phyloP scores from a whole-genome alignment of 2,888 invertebrate species.

The Scaptomyza flava region DNA sequence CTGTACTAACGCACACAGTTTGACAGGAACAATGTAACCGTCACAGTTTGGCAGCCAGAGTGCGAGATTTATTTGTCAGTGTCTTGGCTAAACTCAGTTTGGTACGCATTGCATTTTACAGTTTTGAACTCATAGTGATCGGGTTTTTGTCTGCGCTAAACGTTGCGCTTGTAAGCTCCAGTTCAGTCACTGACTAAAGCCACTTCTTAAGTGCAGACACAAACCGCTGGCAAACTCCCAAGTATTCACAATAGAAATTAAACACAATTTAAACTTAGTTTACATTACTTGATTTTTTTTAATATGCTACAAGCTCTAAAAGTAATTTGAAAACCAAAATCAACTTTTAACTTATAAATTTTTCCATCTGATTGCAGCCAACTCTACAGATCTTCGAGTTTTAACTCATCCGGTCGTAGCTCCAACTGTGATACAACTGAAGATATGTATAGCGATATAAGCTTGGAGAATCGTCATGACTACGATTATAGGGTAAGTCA shows the following conservation, averaged over 20 bases:
- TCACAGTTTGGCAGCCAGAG: constrained; percentile 24
- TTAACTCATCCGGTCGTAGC: constrained; percentile 96
- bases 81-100: constrained; percentile 46
- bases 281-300: neutral
- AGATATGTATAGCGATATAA: constrained; percentile 97
- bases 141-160: constrained; percentile 24
- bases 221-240: neutral
- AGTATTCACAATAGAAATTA: constrained; percentile 18
- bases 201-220: constrained; percentile 13
- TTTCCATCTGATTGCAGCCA: constrained; percentile 86
- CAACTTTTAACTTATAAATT: neutral
- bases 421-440: constrained; percentile 96
- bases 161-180: neutral
- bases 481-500: constrained; percentile 94
- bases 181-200: neutral
- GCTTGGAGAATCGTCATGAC: constrained; percentile 96
- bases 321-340: constrained; percentile 8
- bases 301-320: neutral
- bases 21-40: constrained; percentile 9
- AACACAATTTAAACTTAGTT: neutral
- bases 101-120: constrained; percentile 17
- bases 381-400: constrained; percentile 96
- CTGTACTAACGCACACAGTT: constrained; percentile 17
- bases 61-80: constrained; percentile 25
- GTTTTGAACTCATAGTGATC: neutral